These are phyloP conservation scores for Diadema setosum DNA, from an alignment of 35 echinoderm and acorn worm species.

Conservation along the genomic window DNA sequence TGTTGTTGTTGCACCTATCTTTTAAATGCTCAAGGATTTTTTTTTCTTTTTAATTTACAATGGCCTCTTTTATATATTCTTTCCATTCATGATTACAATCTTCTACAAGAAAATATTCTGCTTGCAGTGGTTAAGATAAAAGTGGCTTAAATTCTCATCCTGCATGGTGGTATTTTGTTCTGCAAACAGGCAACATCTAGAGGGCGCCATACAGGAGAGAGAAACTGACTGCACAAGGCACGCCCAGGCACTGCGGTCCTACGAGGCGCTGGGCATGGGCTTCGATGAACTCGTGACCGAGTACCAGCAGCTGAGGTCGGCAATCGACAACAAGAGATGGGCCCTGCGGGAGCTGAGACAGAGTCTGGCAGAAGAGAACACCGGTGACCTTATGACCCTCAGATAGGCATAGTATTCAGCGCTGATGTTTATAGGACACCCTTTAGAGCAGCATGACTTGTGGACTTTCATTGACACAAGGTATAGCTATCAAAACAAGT, in stretches of 20 bases:
- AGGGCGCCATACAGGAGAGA: constrained; percentile 51
- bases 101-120: no score
- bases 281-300: constrained; percentile 80
- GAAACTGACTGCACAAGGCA: constrained; percentile 62
- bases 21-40: no score
- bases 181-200: constrained; percentile 68
- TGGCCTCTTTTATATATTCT: no score
- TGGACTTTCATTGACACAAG: background rate
- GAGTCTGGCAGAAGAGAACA: constrained; percentile 43
- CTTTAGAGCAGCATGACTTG: background rate
- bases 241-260: constrained; percentile 68
- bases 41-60: no score
- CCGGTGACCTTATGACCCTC: constrained; percentile 26
- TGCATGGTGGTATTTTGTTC: background rate
- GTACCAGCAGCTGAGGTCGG: constrained; percentile 77
- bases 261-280: constrained; percentile 76
- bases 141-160: background rate
- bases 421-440: no score
- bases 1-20: no score
- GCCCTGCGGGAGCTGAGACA: constrained; percentile 85
- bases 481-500: background rate
- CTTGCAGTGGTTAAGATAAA: background rate
- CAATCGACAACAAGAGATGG: constrained; percentile 83
- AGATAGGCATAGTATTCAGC: no score
- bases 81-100: no score